phyloP scores from a whole-genome alignment of 2,888 invertebrate species.

The Graphium colonna region DNA sequence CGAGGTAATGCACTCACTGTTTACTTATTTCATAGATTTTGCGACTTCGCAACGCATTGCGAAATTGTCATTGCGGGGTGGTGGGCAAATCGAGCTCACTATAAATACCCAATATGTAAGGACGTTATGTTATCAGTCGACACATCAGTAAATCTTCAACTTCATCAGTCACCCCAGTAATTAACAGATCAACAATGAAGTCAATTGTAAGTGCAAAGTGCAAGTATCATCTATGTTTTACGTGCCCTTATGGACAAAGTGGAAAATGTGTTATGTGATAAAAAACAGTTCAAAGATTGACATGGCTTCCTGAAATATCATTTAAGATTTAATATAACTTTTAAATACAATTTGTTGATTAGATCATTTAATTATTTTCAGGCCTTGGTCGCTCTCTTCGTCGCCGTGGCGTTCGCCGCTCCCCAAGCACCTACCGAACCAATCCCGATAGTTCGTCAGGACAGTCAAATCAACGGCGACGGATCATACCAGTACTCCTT shows the following conservation, averaged over 20 bases:
- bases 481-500: slow-evolving; percentile 82
- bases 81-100: slow-evolving; percentile 57
- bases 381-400: slow-evolving; percentile 59
- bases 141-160: slow-evolving; percentile 39
- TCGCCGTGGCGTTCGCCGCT: slow-evolving; percentile 56
- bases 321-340: not conserved
- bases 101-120: slow-evolving; percentile 70
- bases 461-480: slow-evolving; percentile 80
- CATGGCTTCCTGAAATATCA: no score
- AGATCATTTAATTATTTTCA: slow-evolving; percentile 41
- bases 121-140: slow-evolving; percentile 62
- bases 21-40: slow-evolving; percentile 76
- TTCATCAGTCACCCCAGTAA: slow-evolving; percentile 42
- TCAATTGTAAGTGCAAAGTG: slow-evolving; percentile 61
- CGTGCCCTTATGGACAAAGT: not conserved
- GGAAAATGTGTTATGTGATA: not conserved
- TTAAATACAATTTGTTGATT: no score
- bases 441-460: slow-evolving; percentile 78
- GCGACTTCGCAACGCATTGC: slow-evolving; percentile 65
- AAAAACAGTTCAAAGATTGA: not conserved
- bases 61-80: slow-evolving; percentile 63
- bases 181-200: slow-evolving; percentile 61
- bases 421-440: slow-evolving; percentile 63
- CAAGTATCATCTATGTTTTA: not conserved
- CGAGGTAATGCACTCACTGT: slow-evolving; percentile 72